Conservation (phyloP, 2,888 invertebrate genomes). For the Dasypolia templi region DNA sequence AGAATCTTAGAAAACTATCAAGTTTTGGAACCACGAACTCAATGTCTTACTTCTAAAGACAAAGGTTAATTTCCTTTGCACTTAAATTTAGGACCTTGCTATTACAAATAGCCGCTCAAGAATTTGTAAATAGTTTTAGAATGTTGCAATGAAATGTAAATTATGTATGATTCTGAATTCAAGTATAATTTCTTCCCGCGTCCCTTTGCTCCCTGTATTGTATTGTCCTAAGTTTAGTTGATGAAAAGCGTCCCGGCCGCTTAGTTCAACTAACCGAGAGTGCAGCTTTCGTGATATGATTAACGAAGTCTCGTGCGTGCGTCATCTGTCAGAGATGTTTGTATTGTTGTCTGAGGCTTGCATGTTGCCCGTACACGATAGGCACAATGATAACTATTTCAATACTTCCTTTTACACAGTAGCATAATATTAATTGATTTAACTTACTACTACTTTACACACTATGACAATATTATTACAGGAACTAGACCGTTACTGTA, state of each 20-base stretch:
- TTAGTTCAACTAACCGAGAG: conserved; percentile 60
- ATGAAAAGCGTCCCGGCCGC: conserved; percentile 50
- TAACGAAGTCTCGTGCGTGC: conserved; percentile 56
- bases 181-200: conserved; percentile 17
- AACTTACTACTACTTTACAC: background rate
- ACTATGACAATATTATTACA: conserved; percentile 3
- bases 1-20: conserved; percentile 16
- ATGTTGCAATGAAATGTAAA: background rate
- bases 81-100: background rate
- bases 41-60: background rate
- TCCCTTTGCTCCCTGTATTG: conserved; percentile 25
- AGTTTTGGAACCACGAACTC: background rate
- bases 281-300: conserved; percentile 58
- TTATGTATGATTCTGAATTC: conserved; percentile 24
- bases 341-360: conserved; percentile 69
- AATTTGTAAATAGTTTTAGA: background rate
- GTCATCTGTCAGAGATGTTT: conserved; percentile 46
- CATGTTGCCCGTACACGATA: conserved; percentile 67
- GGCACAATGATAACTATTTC: conserved; percentile 69
- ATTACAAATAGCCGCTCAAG: background rate
- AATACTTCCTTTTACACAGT: conserved; percentile 1
- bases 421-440: conserved; percentile 2
- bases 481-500: background rate
- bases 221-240: conserved; percentile 44
- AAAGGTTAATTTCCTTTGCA: background rate